phyloP scores from a whole-genome alignment of 2,113 vertebrate genomes.

The Dascyllus trimaculatus region DNA sequence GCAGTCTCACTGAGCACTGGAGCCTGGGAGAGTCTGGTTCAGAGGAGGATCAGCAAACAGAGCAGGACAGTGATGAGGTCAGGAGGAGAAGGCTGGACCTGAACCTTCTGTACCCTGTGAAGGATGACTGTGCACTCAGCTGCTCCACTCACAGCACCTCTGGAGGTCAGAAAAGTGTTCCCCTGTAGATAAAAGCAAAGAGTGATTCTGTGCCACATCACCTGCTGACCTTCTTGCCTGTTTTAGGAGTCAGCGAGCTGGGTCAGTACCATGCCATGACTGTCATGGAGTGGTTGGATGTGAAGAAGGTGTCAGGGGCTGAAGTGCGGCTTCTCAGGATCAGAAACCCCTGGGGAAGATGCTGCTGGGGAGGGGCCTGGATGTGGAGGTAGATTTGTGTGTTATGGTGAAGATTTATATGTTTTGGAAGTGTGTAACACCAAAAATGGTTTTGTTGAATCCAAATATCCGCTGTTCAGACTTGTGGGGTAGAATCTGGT shows the following conservation, averaged over 20 bases:
- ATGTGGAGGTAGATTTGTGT: slow-evolving; percentile 81
- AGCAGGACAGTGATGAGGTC: slow-evolving; percentile 68
- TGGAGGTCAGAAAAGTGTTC: slow-evolving; percentile 81
- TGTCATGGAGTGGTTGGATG: slow-evolving; percentile 87
- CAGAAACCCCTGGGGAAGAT: slow-evolving; percentile 94
- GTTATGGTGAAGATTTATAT: neutral
- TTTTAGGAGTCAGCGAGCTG: slow-evolving; percentile 83
- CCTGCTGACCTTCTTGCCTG: neutral
- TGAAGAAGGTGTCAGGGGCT: slow-evolving; percentile 77
- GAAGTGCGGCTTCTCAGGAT: slow-evolving; percentile 88
- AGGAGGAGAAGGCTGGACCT: slow-evolving; percentile 79
- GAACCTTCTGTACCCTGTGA: slow-evolving; percentile 85
- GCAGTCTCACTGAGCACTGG: slow-evolving; percentile 92
- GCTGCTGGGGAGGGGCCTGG: slow-evolving; percentile 93
- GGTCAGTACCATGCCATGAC: slow-evolving; percentile 93
- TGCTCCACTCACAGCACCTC: slow-evolving; percentile 90
- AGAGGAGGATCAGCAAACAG: slow-evolving; percentile 52
- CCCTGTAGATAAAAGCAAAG: neutral
- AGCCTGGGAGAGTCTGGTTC: slow-evolving; percentile 73
- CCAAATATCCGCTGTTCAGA: neutral
- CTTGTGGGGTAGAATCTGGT: too few relatives aligned
- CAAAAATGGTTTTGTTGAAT: neutral
- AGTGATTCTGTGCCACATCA: neutral
- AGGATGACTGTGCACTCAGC: slow-evolving; percentile 89
- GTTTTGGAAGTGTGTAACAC: neutral